Base-by-base conservation (phyloP, 2,797 vertebrate genomes). In the Poeciliopsis paucimaculata region DNA sequence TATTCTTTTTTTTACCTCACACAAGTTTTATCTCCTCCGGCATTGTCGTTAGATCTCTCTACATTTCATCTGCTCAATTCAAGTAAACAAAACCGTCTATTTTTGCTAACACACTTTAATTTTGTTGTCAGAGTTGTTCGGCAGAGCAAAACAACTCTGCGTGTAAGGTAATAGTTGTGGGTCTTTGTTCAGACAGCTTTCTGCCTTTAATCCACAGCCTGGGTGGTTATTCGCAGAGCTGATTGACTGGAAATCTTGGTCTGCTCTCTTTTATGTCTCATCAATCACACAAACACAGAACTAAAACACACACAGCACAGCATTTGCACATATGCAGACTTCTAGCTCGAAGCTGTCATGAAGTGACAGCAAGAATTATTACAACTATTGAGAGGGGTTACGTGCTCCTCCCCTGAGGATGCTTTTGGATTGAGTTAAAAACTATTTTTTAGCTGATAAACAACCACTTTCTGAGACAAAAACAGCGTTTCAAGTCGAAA, bases 101-200 rank as follows among this genome's bases (percentile, higher is more conserved):
- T 95, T 94, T 93, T 93, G 89, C 92, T 91, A 89, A 84, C 88
- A 90, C 82, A 81, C 90, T 92, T 92, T 87, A 90, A 91, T 93
- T 89, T 90, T 83, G 84, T 89, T 91, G 91, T 92, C 89, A 88
- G 75, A 88, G 88, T 90, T 90, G 86, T 89, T 90, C 84, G 72
- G 41, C 82, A 85, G 86, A 89, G 84, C 84, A 89, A 94, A 93
- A 92, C 84, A 91, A 88, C 84, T 88, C 82, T 43, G 71, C 82
- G 81, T 81, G 82, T 84, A 85, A 87, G 83, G 86, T 92, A 93
- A 93, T 91, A 75, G 86, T 91, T 90, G 88, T 86, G 81, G 82
- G 90, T 80, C 83, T 93, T 91, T 92, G 86, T 89, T 89, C 84
- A 89, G 87, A 90, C 92, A 92, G 88, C 83, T 88, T 62, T 91